Evolutionary conservation across 1,140 invertebrate genomes (phyloP).

Genomic region (Varroa destructor): DNA sequence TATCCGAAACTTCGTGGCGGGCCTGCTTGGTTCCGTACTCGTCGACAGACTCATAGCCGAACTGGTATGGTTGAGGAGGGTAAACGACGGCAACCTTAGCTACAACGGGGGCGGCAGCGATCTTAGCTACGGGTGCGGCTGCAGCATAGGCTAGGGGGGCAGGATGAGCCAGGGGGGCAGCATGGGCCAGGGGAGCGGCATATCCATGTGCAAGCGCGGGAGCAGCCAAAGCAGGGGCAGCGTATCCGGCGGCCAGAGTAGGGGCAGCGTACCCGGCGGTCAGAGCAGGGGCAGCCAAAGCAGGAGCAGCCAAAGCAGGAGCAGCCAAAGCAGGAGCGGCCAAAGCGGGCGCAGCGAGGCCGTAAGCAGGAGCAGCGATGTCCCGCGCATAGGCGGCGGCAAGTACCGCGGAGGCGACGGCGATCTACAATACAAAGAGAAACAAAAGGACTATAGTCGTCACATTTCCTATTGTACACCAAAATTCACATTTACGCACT

Average conservation of each 20-base stretch:
- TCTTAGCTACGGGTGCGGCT: conserved; percentile 21
- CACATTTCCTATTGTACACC: too few species aligned
- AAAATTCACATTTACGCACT: too few species aligned
- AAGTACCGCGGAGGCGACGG: neutral
- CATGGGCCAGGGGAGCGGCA: conserved; percentile 2
- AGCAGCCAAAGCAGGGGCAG: conserved; percentile 7
- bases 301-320: conserved; percentile 1
- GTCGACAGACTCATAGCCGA: conserved; percentile 34
- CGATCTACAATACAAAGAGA: neutral
- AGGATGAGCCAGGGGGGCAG: neutral
- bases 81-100: conserved; percentile 10
- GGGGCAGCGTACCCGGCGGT: neutral
- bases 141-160: conserved; percentile 22
- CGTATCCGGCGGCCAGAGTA: neutral
- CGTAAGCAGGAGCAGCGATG: conserved; percentile 18
- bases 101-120: conserved; percentile 9
- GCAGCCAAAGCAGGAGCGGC: neutral
- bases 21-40: conserved; percentile 34
- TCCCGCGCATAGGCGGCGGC: neutral
- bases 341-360: conserved; percentile 1
- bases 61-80: conserved; percentile 33
- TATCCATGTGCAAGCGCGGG: neutral
- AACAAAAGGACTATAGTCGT: too few species aligned
- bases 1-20: conserved; percentile 33
- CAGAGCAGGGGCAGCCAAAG: conserved; percentile 8